phyloP scores from a whole-genome alignment of 92 coral and sea anemone species.

The Bergia sp. region DNA sequence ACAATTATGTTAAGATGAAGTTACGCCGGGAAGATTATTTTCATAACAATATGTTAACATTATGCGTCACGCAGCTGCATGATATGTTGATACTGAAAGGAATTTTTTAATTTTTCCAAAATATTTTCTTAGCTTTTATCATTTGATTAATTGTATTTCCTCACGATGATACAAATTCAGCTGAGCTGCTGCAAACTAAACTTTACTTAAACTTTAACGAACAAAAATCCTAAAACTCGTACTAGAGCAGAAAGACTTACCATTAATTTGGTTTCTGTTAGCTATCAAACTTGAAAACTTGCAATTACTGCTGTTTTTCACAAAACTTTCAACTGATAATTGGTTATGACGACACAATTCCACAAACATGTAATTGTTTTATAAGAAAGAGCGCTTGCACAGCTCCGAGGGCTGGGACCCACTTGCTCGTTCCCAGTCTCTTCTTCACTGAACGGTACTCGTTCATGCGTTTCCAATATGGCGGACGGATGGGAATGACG shows the following conservation, averaged over 20 bases:
- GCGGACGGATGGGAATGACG: slow-evolving; percentile 19
- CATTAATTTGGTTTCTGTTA: background rate
- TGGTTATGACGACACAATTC: slow-evolving; percentile 4
- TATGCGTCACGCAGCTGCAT: background rate
- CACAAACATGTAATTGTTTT: background rate
- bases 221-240: background rate
- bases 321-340: background rate
- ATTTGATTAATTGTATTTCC: too few species aligned
- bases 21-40: too few species aligned
- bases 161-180: too few species aligned
- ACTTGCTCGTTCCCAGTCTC: slow-evolving; percentile 14
- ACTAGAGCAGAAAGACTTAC: background rate
- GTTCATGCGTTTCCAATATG: slow-evolving; percentile 10
- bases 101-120: background rate
- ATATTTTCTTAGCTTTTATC: background rate
- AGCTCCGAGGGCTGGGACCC: background rate
- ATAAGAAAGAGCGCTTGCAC: background rate
- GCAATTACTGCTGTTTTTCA: background rate
- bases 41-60: background rate
- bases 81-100: too few species aligned
- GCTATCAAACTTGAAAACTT: background rate
- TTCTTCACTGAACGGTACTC: background rate
- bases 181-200: too few species aligned
- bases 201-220: too few species aligned
- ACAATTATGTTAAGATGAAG: background rate